phyloP scores from a whole-genome alignment of 35 echinoderm and acorn worm genomes.

The Patiria miniata region DNA sequence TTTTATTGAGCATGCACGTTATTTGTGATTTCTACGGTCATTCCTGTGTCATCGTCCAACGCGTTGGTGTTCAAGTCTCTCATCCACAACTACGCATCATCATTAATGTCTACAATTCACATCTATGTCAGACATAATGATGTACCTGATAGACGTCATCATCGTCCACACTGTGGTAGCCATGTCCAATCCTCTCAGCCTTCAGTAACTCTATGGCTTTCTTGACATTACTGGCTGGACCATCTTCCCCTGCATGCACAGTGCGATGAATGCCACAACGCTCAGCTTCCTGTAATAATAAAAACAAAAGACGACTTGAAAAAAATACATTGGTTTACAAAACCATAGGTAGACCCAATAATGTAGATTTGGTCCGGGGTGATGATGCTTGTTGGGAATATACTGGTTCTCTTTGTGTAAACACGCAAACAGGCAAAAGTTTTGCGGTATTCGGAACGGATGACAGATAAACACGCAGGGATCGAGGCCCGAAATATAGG shows the following conservation, averaged over 20 bases:
- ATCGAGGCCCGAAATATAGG: no score
- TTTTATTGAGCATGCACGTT: no score
- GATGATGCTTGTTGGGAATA: neutral
- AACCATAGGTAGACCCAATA: neutral
- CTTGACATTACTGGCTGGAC: conserved; percentile 59
- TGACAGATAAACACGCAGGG: no score
- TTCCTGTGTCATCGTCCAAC: no score
- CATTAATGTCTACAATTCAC: no score
- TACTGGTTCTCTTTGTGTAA: no score
- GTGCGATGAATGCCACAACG: conserved; percentile 39
- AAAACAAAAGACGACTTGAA: neutral
- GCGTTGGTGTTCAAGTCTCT: no score
- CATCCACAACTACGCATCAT: no score
- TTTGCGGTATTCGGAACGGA: no score
- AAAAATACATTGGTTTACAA: neutral
- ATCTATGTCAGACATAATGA: neutral
- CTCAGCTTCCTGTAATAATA: conserved; percentile 44
- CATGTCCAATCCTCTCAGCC: conserved; percentile 73
- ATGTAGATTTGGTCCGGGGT: neutral
- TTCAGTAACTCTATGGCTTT: conserved; percentile 47
- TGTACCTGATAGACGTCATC: conserved; percentile 57
- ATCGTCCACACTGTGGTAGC: conserved; percentile 57
- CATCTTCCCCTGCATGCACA: conserved; percentile 62
- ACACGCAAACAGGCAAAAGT: no score
- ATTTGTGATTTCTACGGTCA: no score